These are phyloP conservation scores for Ectemnius continuus DNA, from an alignment of 2,888 invertebrate species.

Conservation along the genomic window DNA sequence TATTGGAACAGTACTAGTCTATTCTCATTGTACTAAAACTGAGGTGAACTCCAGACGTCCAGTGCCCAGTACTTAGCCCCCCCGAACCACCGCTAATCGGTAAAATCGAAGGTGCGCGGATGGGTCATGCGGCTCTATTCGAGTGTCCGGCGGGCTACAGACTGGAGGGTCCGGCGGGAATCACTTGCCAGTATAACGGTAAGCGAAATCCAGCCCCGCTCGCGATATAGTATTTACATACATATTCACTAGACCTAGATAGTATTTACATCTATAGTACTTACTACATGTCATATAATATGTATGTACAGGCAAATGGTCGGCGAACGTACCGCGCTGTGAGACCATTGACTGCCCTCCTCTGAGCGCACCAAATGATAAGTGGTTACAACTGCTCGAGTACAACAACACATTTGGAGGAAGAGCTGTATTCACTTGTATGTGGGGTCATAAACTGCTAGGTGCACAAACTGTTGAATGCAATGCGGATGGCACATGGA, in stretches of 20 bases:
- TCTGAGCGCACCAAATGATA: constrained; percentile 81
- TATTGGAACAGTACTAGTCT: no score
- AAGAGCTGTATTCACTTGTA: constrained; percentile 89
- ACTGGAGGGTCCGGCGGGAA: constrained; percentile 86
- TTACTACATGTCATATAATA: no score
- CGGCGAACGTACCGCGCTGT: constrained; percentile 85
- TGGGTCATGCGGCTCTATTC: constrained; percentile 88
- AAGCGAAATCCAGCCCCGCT: neutral
- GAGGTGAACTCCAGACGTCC: constrained; percentile 73
- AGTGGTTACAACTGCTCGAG: constrained; percentile 87
- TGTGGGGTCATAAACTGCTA: constrained; percentile 89
- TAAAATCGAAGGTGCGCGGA: constrained; percentile 86
- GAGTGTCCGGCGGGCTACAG: constrained; percentile 90
- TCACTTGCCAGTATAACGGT: constrained; percentile 85
- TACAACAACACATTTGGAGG: constrained; percentile 91
- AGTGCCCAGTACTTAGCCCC: constrained; percentile 74
- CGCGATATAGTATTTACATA: no score
- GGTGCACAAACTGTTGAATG: constrained; percentile 90
- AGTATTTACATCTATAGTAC: no score
- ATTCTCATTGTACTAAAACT: no score
- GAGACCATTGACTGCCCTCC: constrained; percentile 88
- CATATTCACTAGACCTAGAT: no score
- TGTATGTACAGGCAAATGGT: constrained; percentile 88
- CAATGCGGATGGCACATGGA: constrained; percentile 89
- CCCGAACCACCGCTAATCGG: constrained; percentile 83